Base-by-base conservation (phyloP, 2,113 vertebrate genomes). In the Catharus fuscescens region DNA sequence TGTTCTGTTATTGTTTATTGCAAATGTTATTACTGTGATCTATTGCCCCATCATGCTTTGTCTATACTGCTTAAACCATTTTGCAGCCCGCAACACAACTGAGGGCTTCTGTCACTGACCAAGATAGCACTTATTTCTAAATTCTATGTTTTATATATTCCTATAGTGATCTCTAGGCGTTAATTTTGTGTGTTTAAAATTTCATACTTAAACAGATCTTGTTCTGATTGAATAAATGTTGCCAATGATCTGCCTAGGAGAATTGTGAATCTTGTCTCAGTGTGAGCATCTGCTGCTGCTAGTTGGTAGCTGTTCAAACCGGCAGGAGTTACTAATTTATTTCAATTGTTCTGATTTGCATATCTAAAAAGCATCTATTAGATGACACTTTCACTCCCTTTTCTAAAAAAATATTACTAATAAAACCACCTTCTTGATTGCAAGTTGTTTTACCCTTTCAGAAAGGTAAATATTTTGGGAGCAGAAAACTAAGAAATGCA, bases 11-110 rank as follows among this genome's bases (percentile, higher is more conserved):
- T 98, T 98, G 97, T 98, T 98, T 98, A 98, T 98, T 98, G 98
- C 98, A 98, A 98, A 98, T 98, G 98, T 98, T 98, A 98, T 98
- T 98, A 98, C 97, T 93, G 92, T 98, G 98, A 98, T 98, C 98
- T 98, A 98, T 98, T 97, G 96, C 92, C 90, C 97, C 90, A 97
- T 98, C 97, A 95, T 40, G 95, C 95, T 97, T 96, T 98, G 97
- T 98, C 98, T 98, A 94, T 97, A 97, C 92, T 79, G 95, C 7
- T 95, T 72, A 96, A 93, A 96, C 97, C 89, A 65, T 96, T 97
- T 94, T 15, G 34, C 88, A 92, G 93, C 96, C 96, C 69, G 3
- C 92, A 97, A 97, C 96, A 96, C 97, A 98, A 92, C 97, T 45
- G 93, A 97, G 95, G 97, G 80, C 54, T 97, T 98, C 95, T 45